Percentiles rank a stretch among this genome's conserved stretches.
Conservation (phyloP, 2,888 invertebrate species). For the Fissipunctia ypsillon region DNA sequence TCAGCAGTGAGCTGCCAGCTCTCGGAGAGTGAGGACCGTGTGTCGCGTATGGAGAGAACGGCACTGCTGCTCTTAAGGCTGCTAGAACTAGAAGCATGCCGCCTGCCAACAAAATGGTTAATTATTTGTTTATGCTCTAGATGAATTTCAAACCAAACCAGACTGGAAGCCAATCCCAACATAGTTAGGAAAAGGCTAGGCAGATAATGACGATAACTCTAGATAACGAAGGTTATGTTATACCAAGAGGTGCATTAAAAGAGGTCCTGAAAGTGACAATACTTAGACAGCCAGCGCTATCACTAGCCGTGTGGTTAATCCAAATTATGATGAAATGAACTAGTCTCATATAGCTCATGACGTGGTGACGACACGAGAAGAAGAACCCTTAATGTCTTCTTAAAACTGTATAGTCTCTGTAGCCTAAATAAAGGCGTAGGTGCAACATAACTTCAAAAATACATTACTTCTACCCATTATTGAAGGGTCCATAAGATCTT, state of each 20-base stretch:
- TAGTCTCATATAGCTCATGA: too few relatives aligned
- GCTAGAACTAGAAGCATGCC: slow-evolving; percentile 85
- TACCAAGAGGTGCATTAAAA: neutral
- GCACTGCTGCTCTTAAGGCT: slow-evolving; percentile 85
- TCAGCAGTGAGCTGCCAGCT: slow-evolving; percentile 86
- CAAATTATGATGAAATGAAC: neutral
- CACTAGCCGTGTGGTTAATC: too few relatives aligned
- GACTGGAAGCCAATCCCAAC: too few relatives aligned
- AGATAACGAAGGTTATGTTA: neutral
- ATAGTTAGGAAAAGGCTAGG: too few relatives aligned
- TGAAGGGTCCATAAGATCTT: slow-evolving; percentile 27
- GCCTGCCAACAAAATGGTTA: slow-evolving; percentile 70
- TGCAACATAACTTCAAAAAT: neutral
- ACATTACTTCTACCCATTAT: slow-evolving; percentile 13
- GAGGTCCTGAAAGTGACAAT: neutral
- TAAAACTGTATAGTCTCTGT: neutral
- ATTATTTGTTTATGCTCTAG: too few relatives aligned
- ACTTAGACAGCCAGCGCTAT: neutral
- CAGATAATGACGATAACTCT: too few relatives aligned
- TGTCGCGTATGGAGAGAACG: slow-evolving; percentile 87
- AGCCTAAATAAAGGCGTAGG: neutral
- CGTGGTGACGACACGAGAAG: neutral
- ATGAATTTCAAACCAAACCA: neutral
- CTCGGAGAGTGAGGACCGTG: slow-evolving; percentile 86
- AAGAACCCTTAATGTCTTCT: neutral